Conservation (phyloP, 1,140 invertebrate genomes). For the Scaptomyza graminum region DNA sequence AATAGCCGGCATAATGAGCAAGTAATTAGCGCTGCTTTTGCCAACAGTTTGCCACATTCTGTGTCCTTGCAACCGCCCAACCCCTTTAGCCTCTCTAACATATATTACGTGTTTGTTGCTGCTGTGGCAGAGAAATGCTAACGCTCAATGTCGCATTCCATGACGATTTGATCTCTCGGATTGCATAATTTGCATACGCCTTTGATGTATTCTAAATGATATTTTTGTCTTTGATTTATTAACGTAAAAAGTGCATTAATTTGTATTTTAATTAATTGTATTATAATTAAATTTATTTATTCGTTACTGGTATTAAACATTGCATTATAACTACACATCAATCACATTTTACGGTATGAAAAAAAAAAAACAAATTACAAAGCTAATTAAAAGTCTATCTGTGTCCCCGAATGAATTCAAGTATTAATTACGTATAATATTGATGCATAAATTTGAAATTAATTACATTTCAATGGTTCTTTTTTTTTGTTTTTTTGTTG, state of each 20-base stretch:
- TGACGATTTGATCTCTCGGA: background rate
- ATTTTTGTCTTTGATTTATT: too few relatives aligned
- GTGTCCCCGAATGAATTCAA: background rate
- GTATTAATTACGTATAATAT: background rate
- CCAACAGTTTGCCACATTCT: conserved; percentile 51
- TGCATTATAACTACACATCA: background rate
- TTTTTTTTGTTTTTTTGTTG: too few relatives aligned
- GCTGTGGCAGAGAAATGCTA: background rate
- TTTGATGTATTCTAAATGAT: background rate
- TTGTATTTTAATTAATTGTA: background rate
- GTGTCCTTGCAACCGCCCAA: background rate
- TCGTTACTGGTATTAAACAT: background rate
- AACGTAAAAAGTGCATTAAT: too few relatives aligned
- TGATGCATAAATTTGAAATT: background rate
- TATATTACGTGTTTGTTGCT: conserved; percentile 17
- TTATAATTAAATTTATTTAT: too few relatives aligned
- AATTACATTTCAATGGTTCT: conserved; percentile 17
- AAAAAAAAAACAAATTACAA: background rate
- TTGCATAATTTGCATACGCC: conserved; percentile 27
- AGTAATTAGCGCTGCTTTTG: conserved; percentile 80
- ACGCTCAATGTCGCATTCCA: background rate
- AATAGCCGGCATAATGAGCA: conserved; percentile 83
- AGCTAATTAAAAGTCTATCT: conserved; percentile 3
- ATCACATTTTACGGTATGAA: background rate
- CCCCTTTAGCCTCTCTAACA: conserved; percentile 2